Percentiles rank a stretch among this genome's conserved stretches.
phyloP scores from a whole-genome alignment of 2,113 vertebrate species.

The Phyllostomus hastatus region DNA sequence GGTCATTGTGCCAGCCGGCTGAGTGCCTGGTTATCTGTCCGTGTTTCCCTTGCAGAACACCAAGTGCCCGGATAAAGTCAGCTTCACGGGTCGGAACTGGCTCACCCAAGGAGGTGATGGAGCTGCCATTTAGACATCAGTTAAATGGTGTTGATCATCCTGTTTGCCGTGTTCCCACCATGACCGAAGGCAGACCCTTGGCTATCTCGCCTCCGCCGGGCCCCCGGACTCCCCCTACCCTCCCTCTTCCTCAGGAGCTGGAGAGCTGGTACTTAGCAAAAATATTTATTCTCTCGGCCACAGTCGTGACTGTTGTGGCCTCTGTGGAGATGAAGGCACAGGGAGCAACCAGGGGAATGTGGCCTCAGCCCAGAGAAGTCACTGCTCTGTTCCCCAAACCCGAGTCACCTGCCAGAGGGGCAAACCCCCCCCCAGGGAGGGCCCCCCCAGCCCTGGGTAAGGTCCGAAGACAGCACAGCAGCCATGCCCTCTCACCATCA shows the following conservation, averaged over 20 bases:
- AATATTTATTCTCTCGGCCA: conserved; percentile 84
- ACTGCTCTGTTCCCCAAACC: conserved; percentile 57
- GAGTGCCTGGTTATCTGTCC: conserved; percentile 41
- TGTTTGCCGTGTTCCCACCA: conserved; percentile 87
- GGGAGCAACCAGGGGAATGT: conserved; percentile 64
- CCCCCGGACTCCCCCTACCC: conserved; percentile 77
- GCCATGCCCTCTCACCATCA: conserved; percentile 47
- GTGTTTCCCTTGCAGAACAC: conserved; percentile 83
- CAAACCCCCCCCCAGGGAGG: conserved; percentile 52
- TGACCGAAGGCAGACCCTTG: conserved; percentile 84
- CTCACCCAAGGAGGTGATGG: conserved; percentile 89
- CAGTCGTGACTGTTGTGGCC: conserved; percentile 63
- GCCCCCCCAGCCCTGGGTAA: conserved; percentile 34
- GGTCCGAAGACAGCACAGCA: conserved; percentile 71
- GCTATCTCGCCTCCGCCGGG: conserved; percentile 71
- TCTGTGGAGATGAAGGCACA: conserved; percentile 78
- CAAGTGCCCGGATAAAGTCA: conserved; percentile 85
- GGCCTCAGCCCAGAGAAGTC: conserved; percentile 75
- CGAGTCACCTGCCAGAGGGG: conserved; percentile 11
- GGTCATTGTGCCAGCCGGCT: background rate
- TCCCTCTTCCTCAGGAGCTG: conserved; percentile 79
- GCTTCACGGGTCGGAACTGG: conserved; percentile 93
- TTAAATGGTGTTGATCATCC: conserved; percentile 94
- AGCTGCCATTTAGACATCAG: conserved; percentile 93
- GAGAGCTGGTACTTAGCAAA: conserved; percentile 85